Evolutionary conservation across 2,113 vertebrate species (phyloP).

Genomic region (Labeo catla): DNA sequence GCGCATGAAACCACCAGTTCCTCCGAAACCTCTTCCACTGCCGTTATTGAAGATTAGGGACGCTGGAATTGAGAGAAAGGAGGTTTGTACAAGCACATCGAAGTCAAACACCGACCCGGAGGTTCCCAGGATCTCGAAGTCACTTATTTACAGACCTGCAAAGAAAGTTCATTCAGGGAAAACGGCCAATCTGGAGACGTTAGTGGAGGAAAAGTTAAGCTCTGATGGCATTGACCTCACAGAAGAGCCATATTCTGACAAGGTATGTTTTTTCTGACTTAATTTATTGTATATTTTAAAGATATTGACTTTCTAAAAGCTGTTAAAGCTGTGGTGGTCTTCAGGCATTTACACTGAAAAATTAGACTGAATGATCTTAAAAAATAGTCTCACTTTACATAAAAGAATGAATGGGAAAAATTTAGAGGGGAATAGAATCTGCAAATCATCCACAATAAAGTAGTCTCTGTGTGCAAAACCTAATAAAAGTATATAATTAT

Average conservation of each 20-base stretch:
- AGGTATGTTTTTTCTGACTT: conserved; percentile 64
- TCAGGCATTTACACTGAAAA: background rate
- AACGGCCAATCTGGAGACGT: conserved; percentile 73
- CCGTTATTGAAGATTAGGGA: conserved; percentile 21
- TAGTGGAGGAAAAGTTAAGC: conserved; percentile 78
- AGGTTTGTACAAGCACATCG: background rate
- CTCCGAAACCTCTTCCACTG: conserved; percentile 36
- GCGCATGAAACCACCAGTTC: conserved; percentile 36
- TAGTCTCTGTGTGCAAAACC: too few species aligned
- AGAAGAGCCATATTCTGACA: conserved; percentile 83
- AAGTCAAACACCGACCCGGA: conserved; percentile 9
- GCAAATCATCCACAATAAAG: background rate
- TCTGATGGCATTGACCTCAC: conserved; percentile 81
- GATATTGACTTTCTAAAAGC: background rate
- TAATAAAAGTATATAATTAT: too few species aligned
- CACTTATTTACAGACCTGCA: conserved; percentile 67
- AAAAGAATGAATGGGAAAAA: background rate
- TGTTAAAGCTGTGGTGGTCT: background rate
- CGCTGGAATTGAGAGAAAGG: background rate
- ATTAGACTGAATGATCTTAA: background rate
- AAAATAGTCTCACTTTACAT: background rate
- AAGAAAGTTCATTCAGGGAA: conserved; percentile 73
- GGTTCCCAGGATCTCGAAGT: conserved; percentile 28
- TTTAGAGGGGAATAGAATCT: background rate
- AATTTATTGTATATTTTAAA: background rate